Evolutionary conservation across 2,888 invertebrate genomes (phyloP).

Genomic region (Neoascia interrupta): DNA sequence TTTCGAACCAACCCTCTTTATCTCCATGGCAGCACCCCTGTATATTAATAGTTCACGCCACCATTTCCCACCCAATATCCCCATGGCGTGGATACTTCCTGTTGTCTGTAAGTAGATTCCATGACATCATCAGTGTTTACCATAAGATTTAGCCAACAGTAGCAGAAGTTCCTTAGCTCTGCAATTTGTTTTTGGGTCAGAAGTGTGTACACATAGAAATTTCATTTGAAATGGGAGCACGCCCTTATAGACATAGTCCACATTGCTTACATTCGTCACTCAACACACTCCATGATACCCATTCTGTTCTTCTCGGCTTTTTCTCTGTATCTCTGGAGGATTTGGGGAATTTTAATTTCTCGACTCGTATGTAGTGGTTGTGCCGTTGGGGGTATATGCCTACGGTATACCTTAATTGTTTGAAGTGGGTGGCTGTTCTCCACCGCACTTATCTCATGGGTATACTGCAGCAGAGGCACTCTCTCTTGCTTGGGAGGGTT

Average conservation of each 20-base stretch:
- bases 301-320: neutral
- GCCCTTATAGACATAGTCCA: conserved; percentile 50
- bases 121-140: conserved; percentile 65
- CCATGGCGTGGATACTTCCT: conserved; percentile 35
- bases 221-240: conserved; percentile 47
- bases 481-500: too few species aligned
- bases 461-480: too few species aligned
- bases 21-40: conserved; percentile 30
- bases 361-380: conserved; percentile 18
- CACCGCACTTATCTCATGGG: too few species aligned
- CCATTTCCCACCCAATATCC: conserved; percentile 30
- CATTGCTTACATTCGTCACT: conserved; percentile 21
- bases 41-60: conserved; percentile 25
- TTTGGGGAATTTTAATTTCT: conserved; percentile 25
- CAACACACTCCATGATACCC: conserved; percentile 26
- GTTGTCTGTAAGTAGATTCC: conserved; percentile 51
- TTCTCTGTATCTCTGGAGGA: neutral
- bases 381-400: too few species aligned
- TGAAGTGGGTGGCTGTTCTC: too few species aligned
- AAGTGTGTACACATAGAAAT: conserved; percentile 28
- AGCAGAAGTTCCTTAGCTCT: too few species aligned
- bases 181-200: conserved; percentile 45
- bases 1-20: conserved; percentile 15
- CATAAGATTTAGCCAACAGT: conserved; percentile 28
- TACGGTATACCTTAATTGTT: too few species aligned